Base-by-base conservation (phyloP, 2,888 invertebrate species). In the Eilema griseolum region DNA sequence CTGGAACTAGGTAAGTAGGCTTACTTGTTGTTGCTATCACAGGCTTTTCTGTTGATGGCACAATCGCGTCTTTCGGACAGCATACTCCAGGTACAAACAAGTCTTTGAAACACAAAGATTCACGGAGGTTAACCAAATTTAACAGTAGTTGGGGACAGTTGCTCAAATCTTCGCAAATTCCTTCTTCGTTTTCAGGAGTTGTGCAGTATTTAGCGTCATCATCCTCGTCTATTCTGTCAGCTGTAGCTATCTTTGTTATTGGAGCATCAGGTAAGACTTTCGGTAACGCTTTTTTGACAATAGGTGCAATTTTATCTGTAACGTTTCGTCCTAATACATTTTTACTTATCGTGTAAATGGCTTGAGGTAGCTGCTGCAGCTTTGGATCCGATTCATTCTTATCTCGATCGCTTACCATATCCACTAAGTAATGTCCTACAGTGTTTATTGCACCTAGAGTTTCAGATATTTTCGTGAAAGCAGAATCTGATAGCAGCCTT, bases 1-100 rank as follows among this genome's bases (percentile, higher is more conserved):
- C 91, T 16, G 95, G 94, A 7, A 93, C 87, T 71, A 94, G 81
- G 78, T 91, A 93, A 0, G 95, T 95, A 0, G 95, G 94, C 59
- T 92, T 93, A 71, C 88, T 92, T 0, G 95, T 93, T 0, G 94
- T 91, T 0, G 90, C 80, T 2, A 92, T 67, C 0, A 91, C 83
- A 11, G 95, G 93, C 31, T 86, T 92, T 73, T 95, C 95, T 16
- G 84, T 70, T n/a, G 83, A 83, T 7, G 90, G 85, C n/a, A 91
- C 87, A 5, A 93, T 85, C 0, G 88, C 93, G 83, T 94, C 95
- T 83, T 95, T 92, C 12, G 98, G 98, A 89, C 99, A 99, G 87
- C 99, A 99, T 3, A 99, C 98, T 1, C 99, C 99, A 1, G 99
- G 99, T 2, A 98, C 98, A 85, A 98, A 98, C 2, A 98, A 95